These are phyloP conservation scores for Psilanteris sp. DNA, from an alignment of 1,140 invertebrate species.

Conservation along the genomic window DNA sequence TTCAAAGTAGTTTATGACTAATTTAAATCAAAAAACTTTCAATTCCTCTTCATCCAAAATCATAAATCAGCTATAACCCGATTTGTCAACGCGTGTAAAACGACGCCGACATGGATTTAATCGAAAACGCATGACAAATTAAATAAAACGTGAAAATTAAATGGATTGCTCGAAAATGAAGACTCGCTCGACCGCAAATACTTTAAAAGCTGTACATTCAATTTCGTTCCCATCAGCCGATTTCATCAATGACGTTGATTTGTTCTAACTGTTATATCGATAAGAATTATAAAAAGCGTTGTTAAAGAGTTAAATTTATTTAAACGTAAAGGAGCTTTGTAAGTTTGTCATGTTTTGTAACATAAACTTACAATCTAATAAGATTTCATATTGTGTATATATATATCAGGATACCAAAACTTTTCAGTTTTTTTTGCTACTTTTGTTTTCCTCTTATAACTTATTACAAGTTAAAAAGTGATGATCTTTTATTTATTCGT, in stretches of 20 bases:
- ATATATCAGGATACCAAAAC: too few relatives aligned
- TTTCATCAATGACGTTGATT: constrained; percentile 25
- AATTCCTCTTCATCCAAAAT: constrained; percentile 1
- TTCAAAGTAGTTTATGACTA: too few relatives aligned
- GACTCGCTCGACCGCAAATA: constrained; percentile 33
- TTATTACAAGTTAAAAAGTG: too few relatives aligned
- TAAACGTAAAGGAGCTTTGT: too few relatives aligned
- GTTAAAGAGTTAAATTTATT: too few relatives aligned
- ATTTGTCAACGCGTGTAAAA: constrained; percentile 17
- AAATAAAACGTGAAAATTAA: constrained; percentile 55
- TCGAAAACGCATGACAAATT: constrained; percentile 40
- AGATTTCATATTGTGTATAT: too few relatives aligned
- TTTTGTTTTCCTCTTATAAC: too few relatives aligned
- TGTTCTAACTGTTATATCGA: constrained; percentile 5
- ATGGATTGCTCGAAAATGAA: constrained; percentile 48
- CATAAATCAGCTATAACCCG: neutral
- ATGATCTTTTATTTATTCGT: too few relatives aligned
- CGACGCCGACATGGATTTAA: constrained; percentile 22
- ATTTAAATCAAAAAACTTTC: too few relatives aligned
- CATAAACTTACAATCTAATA: too few relatives aligned
- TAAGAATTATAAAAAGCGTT: neutral
- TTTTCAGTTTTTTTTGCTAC: too few relatives aligned
- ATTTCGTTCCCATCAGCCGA: constrained; percentile 36
- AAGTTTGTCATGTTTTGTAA: too few relatives aligned
- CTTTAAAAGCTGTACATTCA: constrained; percentile 39